These are phyloP conservation scores for Lophura nycthemera DNA, from an alignment of 2,113 vertebrate species.

Conservation along the genomic window DNA sequence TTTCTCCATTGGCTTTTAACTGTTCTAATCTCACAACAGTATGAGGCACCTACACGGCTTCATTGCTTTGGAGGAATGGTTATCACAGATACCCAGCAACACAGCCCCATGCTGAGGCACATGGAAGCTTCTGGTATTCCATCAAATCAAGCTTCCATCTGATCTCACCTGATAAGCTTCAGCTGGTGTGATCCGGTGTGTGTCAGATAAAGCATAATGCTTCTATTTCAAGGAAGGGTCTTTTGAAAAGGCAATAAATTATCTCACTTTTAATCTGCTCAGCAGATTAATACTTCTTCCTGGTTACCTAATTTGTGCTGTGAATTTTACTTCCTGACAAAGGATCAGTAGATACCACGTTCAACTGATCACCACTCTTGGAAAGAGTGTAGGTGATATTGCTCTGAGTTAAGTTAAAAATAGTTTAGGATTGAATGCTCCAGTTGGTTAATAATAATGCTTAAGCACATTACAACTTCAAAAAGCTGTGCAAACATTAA, in stretches of 20 bases:
- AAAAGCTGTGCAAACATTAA: constrained; percentile 72
- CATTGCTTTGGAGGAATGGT: rapidly evolving
- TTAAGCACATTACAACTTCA: constrained; percentile 42
- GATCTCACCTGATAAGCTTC: neutral
- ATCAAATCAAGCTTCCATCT: neutral
- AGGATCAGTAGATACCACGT: neutral
- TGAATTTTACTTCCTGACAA: neutral
- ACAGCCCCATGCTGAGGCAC: rapidly evolving
- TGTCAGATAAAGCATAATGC: neutral
- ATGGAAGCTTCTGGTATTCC: neutral
- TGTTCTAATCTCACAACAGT: neutral
- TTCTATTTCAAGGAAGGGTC: neutral
- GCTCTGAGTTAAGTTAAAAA: constrained; percentile 23
- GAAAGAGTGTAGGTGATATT: constrained; percentile 2
- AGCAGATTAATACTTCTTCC: neutral
- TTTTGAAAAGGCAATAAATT: neutral
- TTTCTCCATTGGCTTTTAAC: neutral
- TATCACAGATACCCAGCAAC: neutral
- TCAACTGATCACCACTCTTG: neutral
- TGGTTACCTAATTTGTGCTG: neutral
- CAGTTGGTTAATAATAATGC: constrained; percentile 57
- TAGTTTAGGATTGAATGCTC: constrained; percentile 7
- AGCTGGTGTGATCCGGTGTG: rapidly evolving
- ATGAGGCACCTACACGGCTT: rapidly evolving
- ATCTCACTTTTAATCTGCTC: neutral